Evolutionary conservation across 2,797 vertebrate genomes (phyloP), one percentile per base, ranked within the genome.

Genomic region (Geotrypetes seraphini): DNA sequence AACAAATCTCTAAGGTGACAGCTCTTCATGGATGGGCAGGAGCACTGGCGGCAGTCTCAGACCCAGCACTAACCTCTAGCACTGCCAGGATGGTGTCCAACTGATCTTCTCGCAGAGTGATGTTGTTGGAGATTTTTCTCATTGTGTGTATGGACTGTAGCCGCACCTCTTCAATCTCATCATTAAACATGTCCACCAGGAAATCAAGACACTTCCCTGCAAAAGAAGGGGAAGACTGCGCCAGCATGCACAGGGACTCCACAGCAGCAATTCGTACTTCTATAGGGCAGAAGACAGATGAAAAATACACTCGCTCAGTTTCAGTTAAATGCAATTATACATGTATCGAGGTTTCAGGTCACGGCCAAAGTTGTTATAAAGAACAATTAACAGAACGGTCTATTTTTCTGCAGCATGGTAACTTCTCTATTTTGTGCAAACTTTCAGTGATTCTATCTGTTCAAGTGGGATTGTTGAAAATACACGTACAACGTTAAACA

Each of bases 131-230:
- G 54, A 99, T 98, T 37, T 95, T 88, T 15, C 94, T 81, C 74
- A 99, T 84, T 3, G 89, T 92, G 17, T 97, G 96, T 71, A 99
- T 99, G 5, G 96, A 99, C 69, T 96, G 90, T 38, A 99, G 64
- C 7, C 93, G 75, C 36, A 99, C 96, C 51, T 99, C 96, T 63
- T 99, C 94, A 1, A 99, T 99, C 53, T 99, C 94, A 1, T 99
- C 96, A 1, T 99, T 99, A 31, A 97, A 99, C 96, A 99, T 99
- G 71, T 99, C 96, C 2, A 99, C 96, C 50, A 99, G 71, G 43
- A 99, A 99, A 70, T 99, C 96, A 43, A 99, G 83, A 52, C 94
- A 99, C 22, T 99, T 99, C 52, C 94, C 92, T 0, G 94, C 96
- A 17, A 97, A 99, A 37, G 87, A 81, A 4, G 88, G 55, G 0